Conservation (phyloP, 2,797 vertebrate genomes). For the Leptoclinus maculatus region DNA sequence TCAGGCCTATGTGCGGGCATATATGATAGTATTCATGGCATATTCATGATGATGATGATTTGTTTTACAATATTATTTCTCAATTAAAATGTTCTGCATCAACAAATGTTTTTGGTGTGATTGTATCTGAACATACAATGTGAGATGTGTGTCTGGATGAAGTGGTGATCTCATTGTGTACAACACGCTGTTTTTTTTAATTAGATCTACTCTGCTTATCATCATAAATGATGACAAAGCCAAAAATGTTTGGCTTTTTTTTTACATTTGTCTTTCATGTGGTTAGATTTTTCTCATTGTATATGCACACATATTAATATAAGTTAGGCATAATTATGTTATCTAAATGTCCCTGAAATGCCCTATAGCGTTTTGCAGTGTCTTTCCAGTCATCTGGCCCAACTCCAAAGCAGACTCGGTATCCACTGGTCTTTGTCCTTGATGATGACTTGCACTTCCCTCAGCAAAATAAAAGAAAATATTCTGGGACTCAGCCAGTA, state of each 20-base stretch:
- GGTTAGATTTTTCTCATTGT: not conserved
- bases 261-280: not conserved
- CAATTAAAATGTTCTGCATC: not conserved
- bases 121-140: not conserved
- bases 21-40: not conserved
- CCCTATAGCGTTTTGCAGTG: constrained; percentile 4
- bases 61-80: not conserved
- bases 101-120: not conserved
- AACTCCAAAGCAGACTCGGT: constrained; percentile 53
- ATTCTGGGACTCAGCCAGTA: constrained; percentile 45
- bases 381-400: constrained; percentile 49
- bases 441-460: constrained; percentile 63
- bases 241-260: not conserved
- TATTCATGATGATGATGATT: not conserved
- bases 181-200: not conserved
- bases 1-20: not conserved
- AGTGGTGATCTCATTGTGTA: not conserved
- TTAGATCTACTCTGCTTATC: not conserved
- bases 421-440: constrained; percentile 61
- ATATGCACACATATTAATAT: not conserved
- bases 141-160: not conserved
- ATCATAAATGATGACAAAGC: not conserved
- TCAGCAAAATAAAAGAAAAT: constrained; percentile 32
- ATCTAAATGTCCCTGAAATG: constrained; percentile 30
- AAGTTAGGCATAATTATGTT: not conserved